Evolutionary conservation across 2,797 vertebrate genomes (phyloP), one percentile per base, ranked within the genome.

Genomic region (Centropyge bicolor): DNA sequence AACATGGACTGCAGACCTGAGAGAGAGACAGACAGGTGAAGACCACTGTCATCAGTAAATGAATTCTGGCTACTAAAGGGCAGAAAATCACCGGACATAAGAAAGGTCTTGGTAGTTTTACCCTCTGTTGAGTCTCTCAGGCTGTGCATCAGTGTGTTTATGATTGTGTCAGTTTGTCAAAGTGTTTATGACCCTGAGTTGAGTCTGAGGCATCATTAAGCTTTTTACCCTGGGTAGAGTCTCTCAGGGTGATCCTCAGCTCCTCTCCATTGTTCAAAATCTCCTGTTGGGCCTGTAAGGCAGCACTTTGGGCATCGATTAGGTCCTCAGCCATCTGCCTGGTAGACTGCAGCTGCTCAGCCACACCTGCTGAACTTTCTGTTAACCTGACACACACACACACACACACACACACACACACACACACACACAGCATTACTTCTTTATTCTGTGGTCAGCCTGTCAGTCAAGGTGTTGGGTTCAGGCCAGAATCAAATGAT

Each of bases 221-320:
- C 11, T 31, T 22, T 8, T 63, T 70, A 96, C 95, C 96, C 82
- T 94, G 87, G 0, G 95, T 94, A 0, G 95, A 96, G 78, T 96
- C 93, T 71, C 82, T 91, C 67, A 96, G 91, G 4, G 91, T 94
- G 78, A 84, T 62, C 64, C 92, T 92, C 22, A 96, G 94, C 63
- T 95, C 88, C 76, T 96, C 94, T 46, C 96, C 96, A 0, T 94
- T 96, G 45, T 84, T 85, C 46, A 96, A 83, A 41, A 96, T 95
- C 55, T 93, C 91, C 78, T 95, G 91, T 61, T 96, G 96, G 0
- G 93, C 93, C 84, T 93, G 90, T 17, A 96, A 90, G 17, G 95
- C 94, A 0, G 70, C 79, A 9, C 70, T 92, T 84, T 96, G 96
- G 41, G 92, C 94, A 1, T 93, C 89, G 0, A 94, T 83, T 7